These are phyloP conservation scores for Lamproptera curius DNA, from an alignment of 2,888 invertebrate species.

Conservation along the genomic window DNA sequence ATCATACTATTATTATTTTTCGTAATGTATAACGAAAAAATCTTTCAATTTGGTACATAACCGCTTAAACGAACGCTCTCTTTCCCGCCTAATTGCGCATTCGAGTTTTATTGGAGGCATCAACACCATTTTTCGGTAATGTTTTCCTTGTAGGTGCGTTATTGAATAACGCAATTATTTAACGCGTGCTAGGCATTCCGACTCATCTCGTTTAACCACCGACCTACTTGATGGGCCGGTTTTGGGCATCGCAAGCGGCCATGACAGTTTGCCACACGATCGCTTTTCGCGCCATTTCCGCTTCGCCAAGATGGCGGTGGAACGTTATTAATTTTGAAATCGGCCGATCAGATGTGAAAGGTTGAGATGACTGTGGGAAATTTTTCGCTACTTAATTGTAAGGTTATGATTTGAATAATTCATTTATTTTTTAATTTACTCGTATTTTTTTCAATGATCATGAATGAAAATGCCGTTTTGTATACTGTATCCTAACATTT, in stretches of 20 bases:
- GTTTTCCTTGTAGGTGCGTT: neutral
- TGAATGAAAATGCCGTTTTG: too few species aligned
- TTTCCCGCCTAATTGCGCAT: slow-evolving; percentile 3
- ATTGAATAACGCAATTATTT: slow-evolving; percentile 8
- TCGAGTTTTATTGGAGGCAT: neutral
- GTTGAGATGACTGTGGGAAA: neutral
- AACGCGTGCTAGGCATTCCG: neutral
- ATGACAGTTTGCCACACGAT: neutral
- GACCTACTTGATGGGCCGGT: slow-evolving; percentile 37
- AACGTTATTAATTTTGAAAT: too few species aligned
- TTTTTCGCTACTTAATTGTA: too few species aligned
- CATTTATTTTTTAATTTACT: too few species aligned
- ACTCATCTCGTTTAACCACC: slow-evolving; percentile 22
- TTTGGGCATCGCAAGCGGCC: slow-evolving; percentile 21
- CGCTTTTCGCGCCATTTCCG: slow-evolving; percentile 13
- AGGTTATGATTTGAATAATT: too few species aligned
- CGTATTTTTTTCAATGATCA: neutral
- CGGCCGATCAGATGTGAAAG: too few species aligned
- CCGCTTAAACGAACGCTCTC: too few species aligned
- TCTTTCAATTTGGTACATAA: neutral
- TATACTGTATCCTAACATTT: too few species aligned
- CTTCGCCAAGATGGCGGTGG: slow-evolving; percentile 1
- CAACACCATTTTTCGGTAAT: neutral
- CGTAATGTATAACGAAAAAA: too few species aligned
- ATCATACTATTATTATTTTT: too few species aligned